Evolutionary conservation across 2,888 invertebrate species (phyloP).

Genomic region (Prosapia bicincta): DNA sequence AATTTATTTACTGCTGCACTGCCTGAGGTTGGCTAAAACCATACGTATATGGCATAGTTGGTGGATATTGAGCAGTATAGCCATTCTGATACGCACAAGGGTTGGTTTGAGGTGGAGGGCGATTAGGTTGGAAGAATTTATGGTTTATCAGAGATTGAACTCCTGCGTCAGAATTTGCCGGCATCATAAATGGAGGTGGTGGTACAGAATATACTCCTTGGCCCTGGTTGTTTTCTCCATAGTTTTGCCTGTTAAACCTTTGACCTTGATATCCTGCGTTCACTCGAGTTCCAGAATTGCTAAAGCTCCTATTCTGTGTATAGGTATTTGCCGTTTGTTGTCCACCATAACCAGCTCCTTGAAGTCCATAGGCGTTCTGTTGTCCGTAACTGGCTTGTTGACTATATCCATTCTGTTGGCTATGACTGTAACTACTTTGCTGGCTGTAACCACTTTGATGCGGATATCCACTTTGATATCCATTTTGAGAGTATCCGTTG

Average conservation of each 20-base stretch:
- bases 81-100: constrained; percentile 59
- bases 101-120: constrained; percentile 53
- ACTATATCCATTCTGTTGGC: constrained; percentile 20
- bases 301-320: constrained; percentile 21
- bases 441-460: constrained; percentile 1
- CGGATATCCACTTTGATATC: not conserved
- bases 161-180: constrained; percentile 46
- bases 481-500: constrained; percentile 16
- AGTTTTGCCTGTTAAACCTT: constrained; percentile 41
- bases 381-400: constrained; percentile 27
- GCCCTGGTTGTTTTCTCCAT: constrained; percentile 9
- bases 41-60: constrained; percentile 31
- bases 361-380: constrained; percentile 25
- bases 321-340: constrained; percentile 16
- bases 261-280: constrained; percentile 43
- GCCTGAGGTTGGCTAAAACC: constrained; percentile 41
- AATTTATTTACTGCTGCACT: constrained; percentile 62
- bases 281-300: not conserved
- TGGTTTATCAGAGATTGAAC: constrained; percentile 59
- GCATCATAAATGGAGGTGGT: constrained; percentile 22
- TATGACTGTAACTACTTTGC: constrained; percentile 10
- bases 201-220: constrained; percentile 27
- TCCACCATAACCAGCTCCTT: constrained; percentile 30
- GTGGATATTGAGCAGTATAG: constrained; percentile 57
- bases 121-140: constrained; percentile 70